These are phyloP conservation scores for Carcharodon carcharias DNA, from an alignment of 2,797 vertebrate genomes.

Conservation along the genomic window DNA sequence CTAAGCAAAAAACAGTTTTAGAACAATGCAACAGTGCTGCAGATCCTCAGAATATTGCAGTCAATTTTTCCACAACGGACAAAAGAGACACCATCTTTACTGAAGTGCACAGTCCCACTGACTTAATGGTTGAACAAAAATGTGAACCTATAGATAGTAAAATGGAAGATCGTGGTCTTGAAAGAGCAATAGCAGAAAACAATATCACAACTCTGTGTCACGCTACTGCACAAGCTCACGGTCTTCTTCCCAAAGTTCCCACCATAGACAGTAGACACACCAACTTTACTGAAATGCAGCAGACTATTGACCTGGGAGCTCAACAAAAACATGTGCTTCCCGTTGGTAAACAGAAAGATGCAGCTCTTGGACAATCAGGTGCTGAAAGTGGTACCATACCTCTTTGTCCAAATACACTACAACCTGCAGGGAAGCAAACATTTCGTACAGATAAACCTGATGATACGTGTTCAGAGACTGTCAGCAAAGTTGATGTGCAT, in stretches of 20 bases:
- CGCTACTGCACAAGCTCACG: not conserved
- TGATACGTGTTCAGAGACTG: not conserved
- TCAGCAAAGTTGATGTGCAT: not conserved
- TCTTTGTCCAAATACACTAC: not conserved
- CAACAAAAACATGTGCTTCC: not conserved
- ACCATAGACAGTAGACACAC: not conserved
- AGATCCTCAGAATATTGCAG: not conserved
- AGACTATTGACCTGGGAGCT: not conserved
- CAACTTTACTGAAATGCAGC: not conserved
- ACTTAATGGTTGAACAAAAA: not conserved
- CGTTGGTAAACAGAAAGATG: not conserved
- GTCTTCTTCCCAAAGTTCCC: not conserved
- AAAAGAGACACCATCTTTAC: not conserved
- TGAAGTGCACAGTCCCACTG: not conserved
- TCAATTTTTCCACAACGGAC: not conserved
- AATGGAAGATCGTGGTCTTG: not conserved
- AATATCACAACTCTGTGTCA: not conserved
- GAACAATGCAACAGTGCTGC: not conserved
- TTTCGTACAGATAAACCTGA: not conserved
- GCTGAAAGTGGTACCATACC: not conserved
- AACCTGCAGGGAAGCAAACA: not conserved
- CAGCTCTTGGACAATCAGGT: not conserved
- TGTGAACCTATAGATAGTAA: not conserved
- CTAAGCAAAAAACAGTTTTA: not conserved
- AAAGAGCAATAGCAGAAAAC: not conserved